These are phyloP conservation scores for Archilochus colubris DNA, from an alignment of 2,113 vertebrate species.

Conservation along the genomic window DNA sequence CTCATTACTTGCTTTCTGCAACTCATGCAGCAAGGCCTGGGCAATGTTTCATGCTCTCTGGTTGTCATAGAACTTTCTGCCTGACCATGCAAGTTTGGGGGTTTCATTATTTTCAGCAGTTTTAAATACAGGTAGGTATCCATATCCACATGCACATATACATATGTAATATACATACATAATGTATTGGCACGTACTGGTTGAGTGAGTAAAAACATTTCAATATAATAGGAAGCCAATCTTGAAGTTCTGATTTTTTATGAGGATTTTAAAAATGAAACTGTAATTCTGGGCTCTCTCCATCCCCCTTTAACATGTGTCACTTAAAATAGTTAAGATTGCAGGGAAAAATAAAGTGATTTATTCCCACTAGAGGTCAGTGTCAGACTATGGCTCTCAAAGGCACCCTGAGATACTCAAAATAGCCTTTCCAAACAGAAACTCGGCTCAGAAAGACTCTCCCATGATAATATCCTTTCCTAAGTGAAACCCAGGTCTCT, in stretches of 20 bases:
- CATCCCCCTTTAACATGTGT: neutral
- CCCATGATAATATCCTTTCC: neutral
- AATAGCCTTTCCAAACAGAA: neutral
- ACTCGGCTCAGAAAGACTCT: neutral
- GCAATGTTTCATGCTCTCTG: neutral
- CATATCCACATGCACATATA: neutral
- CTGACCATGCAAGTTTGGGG: neutral
- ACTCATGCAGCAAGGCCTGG: neutral
- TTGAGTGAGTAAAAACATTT: neutral
- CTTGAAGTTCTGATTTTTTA: neutral
- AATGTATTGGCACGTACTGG: neutral
- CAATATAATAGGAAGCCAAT: neutral
- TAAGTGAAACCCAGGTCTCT: neutral
- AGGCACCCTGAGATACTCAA: neutral
- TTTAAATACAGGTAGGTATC: neutral
- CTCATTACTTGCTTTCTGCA: neutral
- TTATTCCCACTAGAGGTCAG: constrained; percentile 52
- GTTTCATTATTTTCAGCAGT: neutral
- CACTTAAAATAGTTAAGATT: neutral
- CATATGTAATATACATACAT: no score
- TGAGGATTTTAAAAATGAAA: neutral
- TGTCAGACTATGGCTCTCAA: neutral
- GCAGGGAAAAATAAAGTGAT: neutral
- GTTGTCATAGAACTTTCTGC: neutral
- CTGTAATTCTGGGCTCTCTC: neutral